These are phyloP conservation scores for Asobara japonica DNA, from an alignment of 1,140 invertebrate species.

Conservation along the genomic window DNA sequence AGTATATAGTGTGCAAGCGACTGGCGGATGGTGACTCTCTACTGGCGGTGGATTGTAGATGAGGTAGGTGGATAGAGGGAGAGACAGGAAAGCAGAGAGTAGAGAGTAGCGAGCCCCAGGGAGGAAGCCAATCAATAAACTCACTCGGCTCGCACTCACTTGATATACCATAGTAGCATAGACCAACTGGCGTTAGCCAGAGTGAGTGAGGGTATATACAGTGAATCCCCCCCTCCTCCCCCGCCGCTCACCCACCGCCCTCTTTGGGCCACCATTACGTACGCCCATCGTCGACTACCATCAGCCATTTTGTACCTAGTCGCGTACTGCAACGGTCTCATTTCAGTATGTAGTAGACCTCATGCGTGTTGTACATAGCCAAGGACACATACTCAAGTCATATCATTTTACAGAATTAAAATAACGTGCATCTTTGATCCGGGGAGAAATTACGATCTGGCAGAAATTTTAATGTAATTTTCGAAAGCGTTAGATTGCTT, in stretches of 20 bases:
- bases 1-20: conserved; percentile 19
- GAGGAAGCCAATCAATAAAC: conserved; percentile 68
- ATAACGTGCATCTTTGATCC: not conserved
- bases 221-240: conserved; percentile 49
- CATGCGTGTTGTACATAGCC: not conserved
- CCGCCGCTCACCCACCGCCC: too few species aligned
- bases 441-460: too few species aligned
- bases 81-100: conserved; percentile 44
- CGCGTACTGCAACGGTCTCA: conserved; percentile 30
- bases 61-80: conserved; percentile 33
- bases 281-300: conserved; percentile 61
- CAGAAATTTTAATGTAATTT: too few species aligned
- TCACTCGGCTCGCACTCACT: conserved; percentile 52
- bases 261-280: conserved; percentile 64
- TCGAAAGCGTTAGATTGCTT: too few species aligned
- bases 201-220: conserved; percentile 26
- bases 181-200: conserved; percentile 27
- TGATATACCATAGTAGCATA: conserved; percentile 35
- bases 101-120: conserved; percentile 52
- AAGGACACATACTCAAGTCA: not conserved
- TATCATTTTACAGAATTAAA: too few species aligned
- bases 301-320: conserved; percentile 63
- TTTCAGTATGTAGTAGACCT: conserved; percentile 14
- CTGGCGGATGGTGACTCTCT: conserved; percentile 1
- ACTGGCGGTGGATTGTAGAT: conserved; percentile 16